Conservation (phyloP, 2,113 vertebrate genomes). For the Oriolus oriolus region DNA sequence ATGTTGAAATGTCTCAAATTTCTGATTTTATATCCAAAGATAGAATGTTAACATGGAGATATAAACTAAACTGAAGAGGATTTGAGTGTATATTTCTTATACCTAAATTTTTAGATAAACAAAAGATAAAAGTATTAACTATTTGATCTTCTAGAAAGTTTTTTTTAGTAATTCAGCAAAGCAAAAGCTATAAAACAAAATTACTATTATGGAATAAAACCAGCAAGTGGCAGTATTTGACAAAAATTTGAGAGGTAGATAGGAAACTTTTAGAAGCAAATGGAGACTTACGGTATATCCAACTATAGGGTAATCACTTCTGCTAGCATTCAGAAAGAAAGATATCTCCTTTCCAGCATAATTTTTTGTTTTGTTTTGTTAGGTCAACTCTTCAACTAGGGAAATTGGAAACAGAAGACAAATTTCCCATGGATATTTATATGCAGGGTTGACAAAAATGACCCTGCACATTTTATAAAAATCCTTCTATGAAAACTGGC, state of each 20-base stretch:
- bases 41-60: background rate
- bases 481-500: background rate
- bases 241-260: conserved; percentile 13
- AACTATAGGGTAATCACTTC: background rate
- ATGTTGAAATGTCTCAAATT: background rate
- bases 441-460: background rate
- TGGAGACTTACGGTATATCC: background rate
- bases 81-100: background rate
- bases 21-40: background rate
- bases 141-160: background rate
- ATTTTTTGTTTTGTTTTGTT: background rate
- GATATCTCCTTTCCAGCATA: background rate
- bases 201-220: background rate
- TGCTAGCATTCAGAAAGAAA: background rate
- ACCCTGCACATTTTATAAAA: background rate
- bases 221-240: conserved; percentile 63
- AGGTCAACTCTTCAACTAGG: background rate
- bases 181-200: background rate
- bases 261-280: background rate
- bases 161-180: background rate
- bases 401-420: background rate
- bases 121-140: background rate
- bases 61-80: background rate
- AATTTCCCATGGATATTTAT: conserved; percentile 1
- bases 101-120: background rate